Evolutionary conservation across 2,797 vertebrate genomes (phyloP), one percentile per base, ranked within the genome.

Genomic region (Rhadinocentrus ornatus): DNA sequence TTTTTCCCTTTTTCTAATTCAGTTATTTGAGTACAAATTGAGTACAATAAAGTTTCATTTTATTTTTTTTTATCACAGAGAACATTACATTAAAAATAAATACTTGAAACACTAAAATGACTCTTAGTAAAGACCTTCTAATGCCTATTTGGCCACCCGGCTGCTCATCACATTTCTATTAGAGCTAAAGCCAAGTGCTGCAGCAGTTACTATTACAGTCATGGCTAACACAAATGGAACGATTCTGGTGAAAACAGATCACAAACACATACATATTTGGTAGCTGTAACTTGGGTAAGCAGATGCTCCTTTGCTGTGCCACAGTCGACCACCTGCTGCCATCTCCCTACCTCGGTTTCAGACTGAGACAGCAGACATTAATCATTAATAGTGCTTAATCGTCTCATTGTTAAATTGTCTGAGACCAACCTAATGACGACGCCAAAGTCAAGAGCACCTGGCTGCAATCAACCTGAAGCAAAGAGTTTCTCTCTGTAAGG

Each of bases 311-410:
- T 84, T 5, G 62, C 66, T 58, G 75, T 64, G 79, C 73, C 76
- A 46, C 73, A 78, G 80, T 89, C 82, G 83, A 84, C 88, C 90
- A 91, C 87, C 91, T 90, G 90, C 90, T 89, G 78, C 85, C 71
- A 0, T 78, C 71, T 62, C 75, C 35, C 6, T 62, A 85, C 75
- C 76, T 84, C 60, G n/a, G 56, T 83, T 75, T 74, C 75, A 74
- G 80, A 77, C 27, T 62, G 74, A 81, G 86, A 89, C 89, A 79
- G 85, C 83, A 80, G 75, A 85, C 83, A 82, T 87, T 90, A 86
- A 78, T 85, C 88, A 91, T 90, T 90, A 89, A 89, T 89, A 87
- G 85, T 79, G 76, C 75, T 86, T 88, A 91, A 92, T 89, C 1
- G 70, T 69, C 78, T 80, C 65, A 68, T 86, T 86, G 89, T 86